These are phyloP conservation scores for Epizoanthus stellaris DNA, from an alignment of 92 coral and sea anemone species.

Conservation along the genomic window DNA sequence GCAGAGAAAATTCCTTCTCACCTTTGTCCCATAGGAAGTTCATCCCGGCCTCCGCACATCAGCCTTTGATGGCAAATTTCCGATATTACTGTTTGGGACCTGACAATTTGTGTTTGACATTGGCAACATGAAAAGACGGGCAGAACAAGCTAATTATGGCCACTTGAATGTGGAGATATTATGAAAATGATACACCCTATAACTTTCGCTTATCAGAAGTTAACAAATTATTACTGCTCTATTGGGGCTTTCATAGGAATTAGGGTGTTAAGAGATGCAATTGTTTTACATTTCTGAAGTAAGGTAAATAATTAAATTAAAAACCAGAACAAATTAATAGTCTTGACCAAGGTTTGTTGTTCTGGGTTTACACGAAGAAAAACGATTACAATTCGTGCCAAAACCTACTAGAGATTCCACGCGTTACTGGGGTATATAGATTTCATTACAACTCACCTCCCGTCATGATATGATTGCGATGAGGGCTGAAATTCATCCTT, in stretches of 20 bases:
- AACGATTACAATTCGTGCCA: slow-evolving; percentile 14
- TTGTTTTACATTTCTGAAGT: slow-evolving; percentile 6
- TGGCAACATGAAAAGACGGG: slow-evolving; percentile 67
- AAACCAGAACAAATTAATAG: slow-evolving; percentile 12
- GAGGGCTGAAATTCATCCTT: neutral
- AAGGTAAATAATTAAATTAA: neutral
- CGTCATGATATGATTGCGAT: neutral
- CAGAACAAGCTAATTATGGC: slow-evolving; percentile 63
- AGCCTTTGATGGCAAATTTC: slow-evolving; percentile 28
- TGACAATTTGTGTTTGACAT: slow-evolving; percentile 71
- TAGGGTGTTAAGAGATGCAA: slow-evolving; percentile 37
- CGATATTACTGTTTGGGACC: slow-evolving; percentile 62
- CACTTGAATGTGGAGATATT: slow-evolving; percentile 66
- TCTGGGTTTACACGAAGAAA: slow-evolving; percentile 2
- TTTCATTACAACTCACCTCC: slow-evolving; percentile 3
- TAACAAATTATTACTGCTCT: slow-evolving; percentile 1
- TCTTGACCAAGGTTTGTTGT: slow-evolving; percentile 13
- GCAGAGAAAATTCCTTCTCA: neutral
- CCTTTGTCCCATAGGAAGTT: neutral
- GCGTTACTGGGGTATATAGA: neutral
- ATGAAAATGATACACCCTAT: slow-evolving; percentile 9
- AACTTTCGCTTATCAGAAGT: neutral
- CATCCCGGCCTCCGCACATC: neutral
- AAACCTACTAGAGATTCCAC: slow-evolving; percentile 2
- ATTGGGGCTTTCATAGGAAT: slow-evolving; percentile 16